Conservation (phyloP, 2,113 vertebrate genomes). For the Paracyprichromis sp. region DNA sequence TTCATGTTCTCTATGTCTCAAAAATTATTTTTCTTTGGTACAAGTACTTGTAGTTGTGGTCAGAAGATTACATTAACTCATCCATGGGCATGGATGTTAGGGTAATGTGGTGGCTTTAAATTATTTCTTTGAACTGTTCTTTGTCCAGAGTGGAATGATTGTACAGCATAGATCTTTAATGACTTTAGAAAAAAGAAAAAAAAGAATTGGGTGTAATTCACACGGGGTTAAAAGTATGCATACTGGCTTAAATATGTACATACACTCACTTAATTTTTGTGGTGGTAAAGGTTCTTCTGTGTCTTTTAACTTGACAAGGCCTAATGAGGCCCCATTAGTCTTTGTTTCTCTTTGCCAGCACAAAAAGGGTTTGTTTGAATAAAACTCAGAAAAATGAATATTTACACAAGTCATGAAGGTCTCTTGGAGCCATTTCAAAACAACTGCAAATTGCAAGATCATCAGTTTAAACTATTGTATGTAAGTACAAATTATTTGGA, state of each 20-base stretch:
- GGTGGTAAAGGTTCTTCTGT: neutral
- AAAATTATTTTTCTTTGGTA: neutral
- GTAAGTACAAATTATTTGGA: neutral
- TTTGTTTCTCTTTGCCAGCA: neutral
- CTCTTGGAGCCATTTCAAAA: neutral
- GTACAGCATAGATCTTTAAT: neutral
- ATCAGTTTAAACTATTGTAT: neutral
- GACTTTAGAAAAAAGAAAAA: fast-evolving
- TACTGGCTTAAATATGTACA: neutral
- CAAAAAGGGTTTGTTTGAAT: neutral
- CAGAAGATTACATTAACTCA: neutral
- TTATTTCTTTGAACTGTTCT: neutral
- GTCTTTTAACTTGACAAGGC: neutral
- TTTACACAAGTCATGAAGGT: neutral
- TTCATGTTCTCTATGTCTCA: neutral
- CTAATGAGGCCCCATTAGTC: fast-evolving
- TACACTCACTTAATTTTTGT: neutral
- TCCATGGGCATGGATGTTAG: neutral
- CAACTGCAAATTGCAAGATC: neutral
- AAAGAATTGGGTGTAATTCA: neutral
- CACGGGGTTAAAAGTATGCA: neutral
- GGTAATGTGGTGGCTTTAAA: neutral
- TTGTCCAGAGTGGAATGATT: neutral
- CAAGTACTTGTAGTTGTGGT: neutral
- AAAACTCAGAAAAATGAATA: neutral